These are phyloP conservation scores for Glyptemys insculpta DNA, from an alignment of 2,797 vertebrate species.

Conservation along the genomic window DNA sequence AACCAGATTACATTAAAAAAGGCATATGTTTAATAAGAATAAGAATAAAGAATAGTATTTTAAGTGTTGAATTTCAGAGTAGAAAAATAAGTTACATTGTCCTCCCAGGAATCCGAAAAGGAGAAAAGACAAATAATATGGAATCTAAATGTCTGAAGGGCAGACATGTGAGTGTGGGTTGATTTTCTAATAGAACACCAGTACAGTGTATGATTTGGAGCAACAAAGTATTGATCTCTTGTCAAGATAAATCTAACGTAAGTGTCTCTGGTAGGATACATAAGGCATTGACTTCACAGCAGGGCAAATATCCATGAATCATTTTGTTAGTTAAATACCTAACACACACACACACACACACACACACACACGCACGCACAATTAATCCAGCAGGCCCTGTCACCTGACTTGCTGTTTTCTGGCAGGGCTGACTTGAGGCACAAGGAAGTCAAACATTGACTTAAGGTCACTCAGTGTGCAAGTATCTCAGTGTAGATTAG, in stretches of 20 bases:
- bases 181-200: background rate
- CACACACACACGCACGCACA: background rate
- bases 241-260: background rate
- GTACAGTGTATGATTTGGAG: background rate
- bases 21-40: background rate
- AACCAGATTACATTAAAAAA: background rate
- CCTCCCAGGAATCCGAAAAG: background rate
- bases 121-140: background rate
- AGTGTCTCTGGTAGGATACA: background rate
- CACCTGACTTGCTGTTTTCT: fast-evolving
- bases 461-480: background rate
- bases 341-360: background rate
- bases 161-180: background rate
- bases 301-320: background rate
- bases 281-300: background rate
- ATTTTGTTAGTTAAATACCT: background rate
- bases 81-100: background rate
- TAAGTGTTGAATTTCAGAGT: background rate
- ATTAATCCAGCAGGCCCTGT: background rate
- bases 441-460: background rate
- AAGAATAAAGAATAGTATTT: background rate
- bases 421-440: background rate
- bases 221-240: background rate
- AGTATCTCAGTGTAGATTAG: background rate
- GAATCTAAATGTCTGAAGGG: background rate